A percentile compares a stretch with the other conserved stretches of the same genome.
Conservation (phyloP, 2,797 vertebrate genomes). For the Cichlasoma orientale region DNA sequence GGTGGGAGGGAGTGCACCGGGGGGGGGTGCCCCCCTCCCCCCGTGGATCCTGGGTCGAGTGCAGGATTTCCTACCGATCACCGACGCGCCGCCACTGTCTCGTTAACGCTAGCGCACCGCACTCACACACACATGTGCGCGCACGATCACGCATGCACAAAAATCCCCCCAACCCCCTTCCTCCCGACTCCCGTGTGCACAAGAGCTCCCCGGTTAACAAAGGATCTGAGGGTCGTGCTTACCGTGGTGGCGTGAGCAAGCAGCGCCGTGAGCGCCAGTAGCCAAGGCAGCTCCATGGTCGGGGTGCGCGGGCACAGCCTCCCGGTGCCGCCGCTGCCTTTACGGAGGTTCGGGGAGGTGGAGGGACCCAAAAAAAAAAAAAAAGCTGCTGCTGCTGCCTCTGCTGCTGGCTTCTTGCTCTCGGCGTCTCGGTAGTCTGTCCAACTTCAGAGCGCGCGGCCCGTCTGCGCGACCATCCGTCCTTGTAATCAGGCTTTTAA, state of each 20-base stretch:
- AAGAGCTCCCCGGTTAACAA: constrained; percentile 65
- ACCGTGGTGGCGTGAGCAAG: constrained; percentile 78
- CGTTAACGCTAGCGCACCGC: constrained; percentile 30
- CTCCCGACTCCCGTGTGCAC: not conserved
- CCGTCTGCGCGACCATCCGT: constrained; percentile 73
- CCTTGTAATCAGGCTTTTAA: constrained; percentile 56
- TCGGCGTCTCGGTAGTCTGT: constrained; percentile 62
- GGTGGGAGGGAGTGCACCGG: constrained; percentile 35
- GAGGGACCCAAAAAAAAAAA: constrained; percentile 24
- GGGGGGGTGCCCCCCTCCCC: constrained; percentile 43
- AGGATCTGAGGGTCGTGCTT: constrained; percentile 62
- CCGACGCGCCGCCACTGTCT: constrained; percentile 42
- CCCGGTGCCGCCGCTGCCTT: constrained; percentile 72
- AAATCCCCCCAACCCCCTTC: not conserved
- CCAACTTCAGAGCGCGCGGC: constrained; percentile 74
- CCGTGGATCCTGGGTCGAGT: constrained; percentile 75
- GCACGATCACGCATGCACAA: not conserved
- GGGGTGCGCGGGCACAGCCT: constrained; percentile 68
- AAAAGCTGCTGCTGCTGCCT: not conserved
- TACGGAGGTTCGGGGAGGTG: constrained; percentile 43
- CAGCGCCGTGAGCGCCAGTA: constrained; percentile 77
- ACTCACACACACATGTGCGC: not conserved
- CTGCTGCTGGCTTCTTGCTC: constrained; percentile 17
- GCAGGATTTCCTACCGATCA: constrained; percentile 73
- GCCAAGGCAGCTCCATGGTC: constrained; percentile 82